These are phyloP conservation scores for Regulus satrapa DNA, from an alignment of 2,113 vertebrate genomes.

Conservation along the genomic window DNA sequence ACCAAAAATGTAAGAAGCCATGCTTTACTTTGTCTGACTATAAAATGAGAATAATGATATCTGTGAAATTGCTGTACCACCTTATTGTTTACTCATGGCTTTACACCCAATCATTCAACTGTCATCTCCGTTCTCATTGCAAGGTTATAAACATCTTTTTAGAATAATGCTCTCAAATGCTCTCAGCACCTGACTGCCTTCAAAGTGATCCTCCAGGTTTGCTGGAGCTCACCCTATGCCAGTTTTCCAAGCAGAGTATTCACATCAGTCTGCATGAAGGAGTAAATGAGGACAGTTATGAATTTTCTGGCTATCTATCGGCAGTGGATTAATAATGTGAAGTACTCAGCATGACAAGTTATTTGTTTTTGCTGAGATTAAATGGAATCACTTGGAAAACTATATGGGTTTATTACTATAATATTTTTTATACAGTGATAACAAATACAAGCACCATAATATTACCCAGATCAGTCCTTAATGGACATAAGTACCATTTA, in stretches of 20 bases:
- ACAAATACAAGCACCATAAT: conserved; percentile 1
- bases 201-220: not conserved
- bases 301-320: not conserved
- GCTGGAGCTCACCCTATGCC: not conserved
- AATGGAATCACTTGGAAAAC: conserved; percentile 46
- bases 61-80: not conserved
- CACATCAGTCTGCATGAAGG: not conserved
- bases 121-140: not conserved
- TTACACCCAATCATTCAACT: not conserved
- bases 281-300: not conserved
- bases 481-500: conserved; percentile 42
- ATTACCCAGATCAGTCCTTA: conserved; percentile 36
- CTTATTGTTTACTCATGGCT: not conserved
- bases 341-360: conserved; percentile 16
- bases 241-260: not conserved
- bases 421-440: conserved; percentile 47
- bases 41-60: not conserved
- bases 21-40: not conserved
- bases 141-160: not conserved
- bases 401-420: conserved; percentile 46
- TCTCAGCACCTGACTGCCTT: not conserved
- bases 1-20: not conserved
- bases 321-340: conserved; percentile 36
- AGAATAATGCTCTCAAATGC: not conserved
- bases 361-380: conserved; percentile 57